A percentile compares a stretch with the other conserved stretches of the same genome.
Conservation (phyloP, 2,797 vertebrate genomes). For the Myotis vivesi region DNA sequence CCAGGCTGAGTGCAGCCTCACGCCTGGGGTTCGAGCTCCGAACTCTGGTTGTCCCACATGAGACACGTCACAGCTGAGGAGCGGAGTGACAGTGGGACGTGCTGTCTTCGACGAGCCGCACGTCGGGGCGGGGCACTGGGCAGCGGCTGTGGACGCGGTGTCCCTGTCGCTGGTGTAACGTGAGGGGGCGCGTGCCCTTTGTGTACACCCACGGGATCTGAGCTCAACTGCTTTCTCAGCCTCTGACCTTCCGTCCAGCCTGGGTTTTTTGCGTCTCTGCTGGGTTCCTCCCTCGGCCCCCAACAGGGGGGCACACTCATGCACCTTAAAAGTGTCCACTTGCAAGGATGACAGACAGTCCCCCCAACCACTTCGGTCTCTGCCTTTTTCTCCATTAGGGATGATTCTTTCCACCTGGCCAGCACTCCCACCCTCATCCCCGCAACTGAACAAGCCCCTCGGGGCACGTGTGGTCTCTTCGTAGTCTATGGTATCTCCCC, state of each 20-base stretch:
- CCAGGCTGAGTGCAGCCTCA: rapidly evolving
- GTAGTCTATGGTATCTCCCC: background rate
- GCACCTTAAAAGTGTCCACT: background rate
- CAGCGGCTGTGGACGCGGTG: background rate
- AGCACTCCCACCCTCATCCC: background rate
- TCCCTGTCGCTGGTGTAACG: too few relatives aligned
- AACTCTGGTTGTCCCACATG: background rate
- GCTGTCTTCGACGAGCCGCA: background rate
- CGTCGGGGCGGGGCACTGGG: background rate
- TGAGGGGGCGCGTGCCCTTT: rapidly evolving
- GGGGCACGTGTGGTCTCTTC: background rate
- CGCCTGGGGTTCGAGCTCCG: background rate
- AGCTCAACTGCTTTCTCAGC: background rate
- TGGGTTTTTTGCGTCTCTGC: background rate
- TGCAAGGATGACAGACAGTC: rapidly evolving
- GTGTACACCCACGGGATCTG: rapidly evolving
- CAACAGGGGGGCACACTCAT: too few relatives aligned
- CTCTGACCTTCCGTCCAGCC: background rate
- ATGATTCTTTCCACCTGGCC: rapidly evolving
- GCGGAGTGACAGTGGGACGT: background rate
- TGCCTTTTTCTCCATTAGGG: background rate
- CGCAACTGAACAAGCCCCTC: background rate
- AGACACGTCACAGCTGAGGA: background rate
- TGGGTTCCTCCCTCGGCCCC: background rate
- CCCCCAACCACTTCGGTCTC: background rate